Conservation (phyloP, 1,140 invertebrate species). For the Bombus balteatus region DNA sequence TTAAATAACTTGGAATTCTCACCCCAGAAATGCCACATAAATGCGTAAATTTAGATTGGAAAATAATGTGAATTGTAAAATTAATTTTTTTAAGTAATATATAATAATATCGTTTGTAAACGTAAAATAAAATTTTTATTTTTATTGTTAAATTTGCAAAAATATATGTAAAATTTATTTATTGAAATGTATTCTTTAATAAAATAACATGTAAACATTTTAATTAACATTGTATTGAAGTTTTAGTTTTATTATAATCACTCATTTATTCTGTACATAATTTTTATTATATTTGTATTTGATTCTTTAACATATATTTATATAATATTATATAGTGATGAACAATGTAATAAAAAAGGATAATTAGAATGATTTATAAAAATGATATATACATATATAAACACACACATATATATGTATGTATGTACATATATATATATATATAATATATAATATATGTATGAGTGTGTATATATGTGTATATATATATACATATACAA, state of each 20-base stretch:
- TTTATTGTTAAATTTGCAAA: neutral
- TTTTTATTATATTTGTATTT: neutral
- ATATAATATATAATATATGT: no score
- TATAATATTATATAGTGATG: neutral
- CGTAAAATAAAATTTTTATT: neutral
- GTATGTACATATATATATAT: accelerated
- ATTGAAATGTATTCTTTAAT: neutral
- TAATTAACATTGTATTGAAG: neutral
- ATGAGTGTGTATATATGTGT: accelerated
- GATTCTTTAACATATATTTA: neutral
- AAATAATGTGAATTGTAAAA: neutral
- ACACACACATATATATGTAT: no score
- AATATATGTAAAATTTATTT: neutral
- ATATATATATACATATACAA: no score
- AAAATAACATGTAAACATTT: neutral
- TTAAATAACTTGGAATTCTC: neutral
- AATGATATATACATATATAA: neutral
- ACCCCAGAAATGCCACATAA: neutral
- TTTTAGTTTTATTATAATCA: neutral
- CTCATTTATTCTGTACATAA: neutral
- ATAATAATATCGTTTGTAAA: neutral
- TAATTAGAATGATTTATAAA: neutral
- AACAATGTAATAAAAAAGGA: neutral
- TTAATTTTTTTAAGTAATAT: neutral
- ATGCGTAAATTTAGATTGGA: neutral